These are phyloP conservation scores for Zaprionus ghesquierei DNA, from an alignment of 1,140 invertebrate species.

Conservation along the genomic window DNA sequence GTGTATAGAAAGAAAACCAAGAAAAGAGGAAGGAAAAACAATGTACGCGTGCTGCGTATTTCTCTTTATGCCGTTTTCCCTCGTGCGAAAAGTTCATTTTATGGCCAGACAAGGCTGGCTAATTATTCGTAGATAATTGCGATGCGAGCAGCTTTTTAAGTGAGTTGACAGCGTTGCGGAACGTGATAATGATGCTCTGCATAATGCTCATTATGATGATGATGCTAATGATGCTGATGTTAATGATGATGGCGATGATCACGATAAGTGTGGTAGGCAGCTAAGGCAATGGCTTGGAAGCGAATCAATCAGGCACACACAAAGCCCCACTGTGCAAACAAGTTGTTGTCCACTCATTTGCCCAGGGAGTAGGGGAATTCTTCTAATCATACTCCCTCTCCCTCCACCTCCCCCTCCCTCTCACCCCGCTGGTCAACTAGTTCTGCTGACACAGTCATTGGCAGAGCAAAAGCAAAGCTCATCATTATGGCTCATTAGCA, in stretches of 20 bases:
- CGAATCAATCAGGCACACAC: constrained; percentile 69
- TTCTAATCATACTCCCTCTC: neutral
- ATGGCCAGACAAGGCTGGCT: constrained; percentile 33
- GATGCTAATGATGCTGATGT: constrained; percentile 3
- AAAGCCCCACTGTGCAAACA: constrained; percentile 34
- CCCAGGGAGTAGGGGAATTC: neutral
- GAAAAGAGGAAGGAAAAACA: constrained; percentile 32
- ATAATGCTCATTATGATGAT: constrained; percentile 9
- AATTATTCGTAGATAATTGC: constrained; percentile 74
- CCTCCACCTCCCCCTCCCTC: neutral
- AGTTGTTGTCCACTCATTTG: constrained; percentile 19
- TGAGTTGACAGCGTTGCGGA: constrained; percentile 55
- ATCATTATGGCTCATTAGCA: constrained; percentile 79
- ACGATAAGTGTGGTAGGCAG: constrained; percentile 42
- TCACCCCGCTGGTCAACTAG: neutral
- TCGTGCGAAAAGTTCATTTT: constrained; percentile 43
- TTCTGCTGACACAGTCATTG: constrained; percentile 23
- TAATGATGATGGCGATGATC: constrained; percentile 2
- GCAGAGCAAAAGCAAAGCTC: constrained; percentile 56
- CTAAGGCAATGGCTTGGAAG: constrained; percentile 61
- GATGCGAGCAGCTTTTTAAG: constrained; percentile 62
- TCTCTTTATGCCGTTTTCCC: constrained; percentile 3
- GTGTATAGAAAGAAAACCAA: neutral
- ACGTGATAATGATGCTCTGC: constrained; percentile 22
- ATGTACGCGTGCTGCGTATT: constrained; percentile 24